Percentiles rank a stretch among this genome's conserved stretches.
Evolutionary conservation across 1,140 invertebrate genomes (phyloP).

Genomic region (Musca domestica): DNA sequence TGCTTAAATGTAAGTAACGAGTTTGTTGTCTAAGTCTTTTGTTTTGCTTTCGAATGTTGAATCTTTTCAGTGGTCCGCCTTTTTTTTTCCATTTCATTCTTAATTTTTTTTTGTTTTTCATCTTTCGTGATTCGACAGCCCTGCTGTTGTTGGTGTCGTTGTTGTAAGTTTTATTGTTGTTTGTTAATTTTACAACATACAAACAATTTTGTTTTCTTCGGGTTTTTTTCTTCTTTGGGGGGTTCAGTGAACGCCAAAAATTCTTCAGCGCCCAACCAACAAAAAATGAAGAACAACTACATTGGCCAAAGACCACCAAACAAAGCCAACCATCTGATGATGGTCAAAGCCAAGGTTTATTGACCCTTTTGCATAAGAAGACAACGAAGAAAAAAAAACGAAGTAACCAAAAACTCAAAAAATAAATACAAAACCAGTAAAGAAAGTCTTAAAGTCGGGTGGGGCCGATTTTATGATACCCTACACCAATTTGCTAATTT

Average conservation of each 20-base stretch:
- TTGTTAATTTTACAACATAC: slow-evolving; percentile 3
- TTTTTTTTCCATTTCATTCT: no score
- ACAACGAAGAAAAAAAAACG: background rate
- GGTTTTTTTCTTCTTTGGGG: no score
- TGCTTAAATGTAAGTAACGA: background rate
- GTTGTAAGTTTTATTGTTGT: background rate
- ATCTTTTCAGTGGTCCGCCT: no score
- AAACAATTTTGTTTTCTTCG: background rate
- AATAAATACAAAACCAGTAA: background rate
- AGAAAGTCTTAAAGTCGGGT: no score
- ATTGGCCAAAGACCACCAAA: no score
- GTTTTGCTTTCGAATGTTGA: slow-evolving; percentile 1
- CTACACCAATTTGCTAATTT: no score
- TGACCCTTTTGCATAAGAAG: slow-evolving; percentile 12
- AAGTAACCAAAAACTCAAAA: background rate
- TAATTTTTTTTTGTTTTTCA: no score
- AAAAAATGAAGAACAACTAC: no score
- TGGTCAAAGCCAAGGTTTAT: slow-evolving; percentile 12
- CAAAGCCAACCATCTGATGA: background rate
- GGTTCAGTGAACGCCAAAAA: slow-evolving; percentile 21
- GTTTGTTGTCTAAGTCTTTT: slow-evolving; percentile 29
- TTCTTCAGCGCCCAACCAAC: background rate
- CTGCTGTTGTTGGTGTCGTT: no score
- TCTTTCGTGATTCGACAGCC: no score
- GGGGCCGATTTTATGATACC: no score